Evolutionary conservation across 2,888 invertebrate genomes (phyloP).

Genomic region (Cyrtodaria siliqua): DNA sequence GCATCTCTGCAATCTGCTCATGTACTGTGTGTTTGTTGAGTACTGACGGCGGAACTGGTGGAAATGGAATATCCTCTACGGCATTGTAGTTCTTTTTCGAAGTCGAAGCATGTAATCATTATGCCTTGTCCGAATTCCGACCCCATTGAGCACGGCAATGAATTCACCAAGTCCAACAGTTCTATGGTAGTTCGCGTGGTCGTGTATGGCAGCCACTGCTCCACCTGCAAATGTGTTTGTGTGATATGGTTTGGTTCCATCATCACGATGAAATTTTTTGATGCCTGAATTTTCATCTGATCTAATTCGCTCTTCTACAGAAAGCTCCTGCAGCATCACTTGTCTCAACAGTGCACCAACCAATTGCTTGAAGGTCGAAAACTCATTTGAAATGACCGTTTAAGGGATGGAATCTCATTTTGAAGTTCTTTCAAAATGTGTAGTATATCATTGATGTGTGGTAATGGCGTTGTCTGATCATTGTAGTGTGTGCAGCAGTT

Average conservation of each 20-base stretch:
- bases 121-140: constrained; percentile 81
- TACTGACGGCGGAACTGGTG: constrained; percentile 76
- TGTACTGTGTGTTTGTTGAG: constrained; percentile 56
- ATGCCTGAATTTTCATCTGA: constrained; percentile 62
- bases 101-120: constrained; percentile 78
- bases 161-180: constrained; percentile 77
- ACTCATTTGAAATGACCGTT: no score
- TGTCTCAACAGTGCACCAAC: constrained; percentile 33
- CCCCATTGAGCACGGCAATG: constrained; percentile 76
- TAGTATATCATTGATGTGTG: no score
- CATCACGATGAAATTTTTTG: constrained; percentile 53
- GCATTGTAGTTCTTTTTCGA: constrained; percentile 60
- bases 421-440: no score
- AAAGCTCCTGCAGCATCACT: constrained; percentile 76
- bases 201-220: constrained; percentile 70
- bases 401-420: no score
- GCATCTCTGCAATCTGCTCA: constrained; percentile 76
- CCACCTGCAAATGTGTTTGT: constrained; percentile 43
- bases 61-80: constrained; percentile 75
- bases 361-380: neutral
- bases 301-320: constrained; percentile 71
- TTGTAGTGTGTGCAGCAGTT: no score
- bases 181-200: constrained; percentile 76
- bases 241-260: constrained; percentile 67
- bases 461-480: no score